phyloP scores from a whole-genome alignment of 1,140 invertebrate species.

The Drosophila baimaii region DNA sequence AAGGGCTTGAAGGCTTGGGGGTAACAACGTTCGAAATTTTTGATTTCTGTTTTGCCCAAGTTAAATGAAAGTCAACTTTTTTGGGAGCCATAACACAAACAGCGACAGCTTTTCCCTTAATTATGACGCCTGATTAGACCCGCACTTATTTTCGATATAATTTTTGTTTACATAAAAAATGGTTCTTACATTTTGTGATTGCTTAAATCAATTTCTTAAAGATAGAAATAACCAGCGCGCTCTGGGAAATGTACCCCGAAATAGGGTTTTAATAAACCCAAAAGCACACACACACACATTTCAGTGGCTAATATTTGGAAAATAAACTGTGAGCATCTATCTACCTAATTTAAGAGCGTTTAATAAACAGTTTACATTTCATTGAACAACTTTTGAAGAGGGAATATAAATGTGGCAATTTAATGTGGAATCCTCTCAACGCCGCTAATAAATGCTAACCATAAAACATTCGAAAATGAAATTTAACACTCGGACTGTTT shows the following conservation, averaged over 20 bases:
- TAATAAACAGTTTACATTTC: constrained; percentile 6
- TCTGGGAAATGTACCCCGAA: no score
- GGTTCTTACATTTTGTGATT: no score
- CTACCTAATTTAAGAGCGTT: background rate
- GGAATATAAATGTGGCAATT: constrained; percentile 1
- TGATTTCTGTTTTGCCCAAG: constrained; percentile 30
- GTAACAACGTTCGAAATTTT: constrained; percentile 4
- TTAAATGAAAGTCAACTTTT: constrained; percentile 44
- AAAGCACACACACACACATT: no score
- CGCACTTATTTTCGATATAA: no score
- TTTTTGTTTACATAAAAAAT: no score
- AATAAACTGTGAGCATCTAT: background rate
- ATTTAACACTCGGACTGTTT: constrained; percentile 26
- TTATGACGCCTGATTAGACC: background rate
- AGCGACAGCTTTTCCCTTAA: constrained; percentile 15
- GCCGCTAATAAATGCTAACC: constrained; percentile 7
- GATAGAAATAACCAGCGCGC: no score
- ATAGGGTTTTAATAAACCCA: no score
- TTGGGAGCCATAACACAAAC: constrained; percentile 15
- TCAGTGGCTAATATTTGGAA: background rate
- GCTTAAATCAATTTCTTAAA: no score
- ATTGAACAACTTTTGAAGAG: constrained; percentile 6
- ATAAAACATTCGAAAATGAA: constrained; percentile 36
- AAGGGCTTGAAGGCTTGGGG: no score
- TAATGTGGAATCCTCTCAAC: background rate